Evolutionary conservation across 30 jellyfish, hydroid and myxozoan genomes (phyloP).

Genomic region (Hydractinia echinata): DNA sequence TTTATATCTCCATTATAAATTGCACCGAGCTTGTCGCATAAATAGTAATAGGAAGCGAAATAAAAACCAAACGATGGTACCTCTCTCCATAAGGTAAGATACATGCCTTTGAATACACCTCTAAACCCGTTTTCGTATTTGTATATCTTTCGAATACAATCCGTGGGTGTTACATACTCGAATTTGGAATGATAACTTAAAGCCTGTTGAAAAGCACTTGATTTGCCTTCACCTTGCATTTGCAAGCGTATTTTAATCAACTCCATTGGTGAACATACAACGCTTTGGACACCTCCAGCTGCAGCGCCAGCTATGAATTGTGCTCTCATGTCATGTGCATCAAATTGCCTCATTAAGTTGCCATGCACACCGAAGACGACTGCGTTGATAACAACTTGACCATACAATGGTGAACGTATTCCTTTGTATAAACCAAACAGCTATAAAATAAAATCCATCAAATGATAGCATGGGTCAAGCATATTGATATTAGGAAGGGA

Average conservation of each 20-base stretch:
- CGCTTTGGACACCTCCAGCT: conserved; percentile 67
- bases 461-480: not conserved
- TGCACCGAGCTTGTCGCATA: conserved; percentile 36
- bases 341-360: conserved; percentile 36
- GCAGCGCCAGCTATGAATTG: conserved; percentile 67
- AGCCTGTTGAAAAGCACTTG: not conserved
- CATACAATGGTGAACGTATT: conserved; percentile 68
- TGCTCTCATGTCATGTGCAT: conserved; percentile 41
- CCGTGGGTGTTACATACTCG: conserved; percentile 44
- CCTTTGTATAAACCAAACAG: conserved; percentile 73
- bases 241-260: conserved; percentile 66
- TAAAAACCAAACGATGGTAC: conserved; percentile 74
- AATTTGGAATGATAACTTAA: not conserved
- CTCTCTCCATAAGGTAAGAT: conserved; percentile 59
- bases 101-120: conserved; percentile 59
- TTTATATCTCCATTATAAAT: conserved; percentile 28
- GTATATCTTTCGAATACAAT: conserved; percentile 47
- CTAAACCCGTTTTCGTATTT: conserved; percentile 40
- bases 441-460: conserved; percentile 26
- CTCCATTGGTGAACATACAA: conserved; percentile 69
- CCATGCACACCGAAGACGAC: conserved; percentile 80
- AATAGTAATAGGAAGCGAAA: conserved; percentile 48
- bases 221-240: conserved; percentile 58
- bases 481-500: too few relatives aligned
- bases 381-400: conserved; percentile 55